Conservation (phyloP, 2,113 vertebrate species). For the Saguinus midas region DNA sequence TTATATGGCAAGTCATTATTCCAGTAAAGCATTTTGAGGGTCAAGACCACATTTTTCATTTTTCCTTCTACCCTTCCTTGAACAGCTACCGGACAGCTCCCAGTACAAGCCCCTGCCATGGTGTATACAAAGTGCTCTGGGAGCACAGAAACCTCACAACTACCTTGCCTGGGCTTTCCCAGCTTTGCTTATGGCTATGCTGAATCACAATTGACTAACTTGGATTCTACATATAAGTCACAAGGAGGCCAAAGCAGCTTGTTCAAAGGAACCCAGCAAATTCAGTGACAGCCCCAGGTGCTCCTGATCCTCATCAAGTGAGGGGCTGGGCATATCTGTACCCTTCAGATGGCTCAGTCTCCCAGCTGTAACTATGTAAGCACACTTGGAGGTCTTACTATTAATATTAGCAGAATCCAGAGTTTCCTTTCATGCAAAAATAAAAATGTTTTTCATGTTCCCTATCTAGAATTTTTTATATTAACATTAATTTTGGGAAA, state of each 20-base stretch:
- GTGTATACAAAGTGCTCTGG: not conserved
- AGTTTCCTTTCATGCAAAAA: not conserved
- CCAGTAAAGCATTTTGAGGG: not conserved
- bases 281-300: not conserved
- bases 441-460: not conserved
- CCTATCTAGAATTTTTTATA: not conserved
- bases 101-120: not conserved
- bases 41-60: not conserved
- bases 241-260: not conserved
- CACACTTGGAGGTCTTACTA: not conserved
- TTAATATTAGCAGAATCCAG: not conserved
- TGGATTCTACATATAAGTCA: not conserved
- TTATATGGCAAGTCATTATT: not conserved
- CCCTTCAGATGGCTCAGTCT: not conserved
- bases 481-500: constrained; percentile 18
- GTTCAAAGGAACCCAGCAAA: not conserved
- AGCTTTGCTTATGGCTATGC: not conserved
- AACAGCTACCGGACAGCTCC: not conserved
- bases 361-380: not conserved
- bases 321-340: too few species aligned
- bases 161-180: too few species aligned
- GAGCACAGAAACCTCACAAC: not conserved
- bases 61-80: not conserved
- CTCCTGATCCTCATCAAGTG: rapidly evolving
- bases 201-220: not conserved